phyloP scores from a whole-genome alignment of 2,113 vertebrate species.

The Synodontis membranacea region DNA sequence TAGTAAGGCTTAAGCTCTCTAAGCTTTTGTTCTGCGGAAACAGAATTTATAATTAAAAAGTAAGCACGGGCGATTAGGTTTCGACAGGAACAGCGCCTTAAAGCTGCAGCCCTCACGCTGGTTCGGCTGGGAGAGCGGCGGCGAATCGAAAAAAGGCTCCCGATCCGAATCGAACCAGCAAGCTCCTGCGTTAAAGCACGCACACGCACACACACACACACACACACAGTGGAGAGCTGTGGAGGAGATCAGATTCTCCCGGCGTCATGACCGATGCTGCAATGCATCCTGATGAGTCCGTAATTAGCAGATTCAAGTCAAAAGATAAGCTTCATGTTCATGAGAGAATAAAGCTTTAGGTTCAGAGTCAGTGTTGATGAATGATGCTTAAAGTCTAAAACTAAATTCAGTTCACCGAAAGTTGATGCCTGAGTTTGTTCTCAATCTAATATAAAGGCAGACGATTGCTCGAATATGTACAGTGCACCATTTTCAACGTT shows the following conservation, averaged over 20 bases:
- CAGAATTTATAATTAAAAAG: slow-evolving; percentile 71
- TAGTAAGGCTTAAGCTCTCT: slow-evolving; percentile 67
- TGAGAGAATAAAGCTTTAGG: neutral
- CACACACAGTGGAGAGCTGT: neutral
- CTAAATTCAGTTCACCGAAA: neutral
- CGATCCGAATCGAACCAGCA: slow-evolving; percentile 14
- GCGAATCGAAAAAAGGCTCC: slow-evolving; percentile 60
- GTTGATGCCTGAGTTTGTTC: neutral
- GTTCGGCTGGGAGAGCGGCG: slow-evolving; percentile 59
- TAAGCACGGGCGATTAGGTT: slow-evolving; percentile 65
- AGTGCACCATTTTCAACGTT: too few species aligned
- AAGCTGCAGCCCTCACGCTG: slow-evolving; percentile 24
- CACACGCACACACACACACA: neutral
- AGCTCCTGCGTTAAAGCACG: neutral
- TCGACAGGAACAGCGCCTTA: slow-evolving; percentile 59
- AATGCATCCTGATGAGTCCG: neutral
- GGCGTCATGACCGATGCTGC: neutral
- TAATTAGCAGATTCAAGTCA: neutral
- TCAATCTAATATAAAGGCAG: neutral
- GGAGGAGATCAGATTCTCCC: slow-evolving; percentile 1
- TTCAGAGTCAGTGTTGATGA: neutral
- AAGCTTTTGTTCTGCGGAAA: slow-evolving; percentile 60
- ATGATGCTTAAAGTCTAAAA: neutral
- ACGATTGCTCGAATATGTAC: too few species aligned
- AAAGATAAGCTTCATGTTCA: neutral